Conservation (phyloP, 2,888 invertebrate species). For the Smittia sp. region DNA sequence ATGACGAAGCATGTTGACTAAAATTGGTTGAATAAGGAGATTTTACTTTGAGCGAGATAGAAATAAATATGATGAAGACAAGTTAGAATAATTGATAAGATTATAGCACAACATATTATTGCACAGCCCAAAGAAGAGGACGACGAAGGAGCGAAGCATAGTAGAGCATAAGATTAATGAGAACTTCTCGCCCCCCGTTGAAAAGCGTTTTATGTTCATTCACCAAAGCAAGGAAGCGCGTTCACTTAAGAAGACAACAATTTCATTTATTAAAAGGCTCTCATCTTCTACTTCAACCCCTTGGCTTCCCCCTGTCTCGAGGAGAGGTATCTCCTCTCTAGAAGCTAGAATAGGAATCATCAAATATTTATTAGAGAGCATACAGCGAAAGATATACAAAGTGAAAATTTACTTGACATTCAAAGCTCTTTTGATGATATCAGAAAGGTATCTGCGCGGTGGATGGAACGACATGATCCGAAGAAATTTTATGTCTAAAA, state of each 20-base stretch:
- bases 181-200: not conserved
- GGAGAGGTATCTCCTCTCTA: not conserved
- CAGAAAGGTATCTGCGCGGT: not conserved
- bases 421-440: conserved; percentile 14
- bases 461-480: not conserved
- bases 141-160: not conserved
- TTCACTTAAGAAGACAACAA: not conserved
- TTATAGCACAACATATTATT: conserved; percentile 37
- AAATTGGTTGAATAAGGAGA: conserved; percentile 3
- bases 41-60: conserved; percentile 7
- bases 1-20: not conserved
- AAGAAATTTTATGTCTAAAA: conserved; percentile 14
- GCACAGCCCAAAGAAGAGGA: conserved; percentile 21
- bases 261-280: conserved; percentile 7
- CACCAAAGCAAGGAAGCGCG: not conserved
- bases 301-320: not conserved
- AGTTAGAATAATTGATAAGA: conserved; percentile 22
- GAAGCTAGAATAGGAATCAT: conserved; percentile 17
- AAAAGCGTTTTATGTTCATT: conserved; percentile 24
- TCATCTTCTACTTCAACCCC: not conserved
- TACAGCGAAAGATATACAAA: conserved; percentile 23
- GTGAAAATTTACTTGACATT: conserved; percentile 13
- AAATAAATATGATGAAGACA: conserved; percentile 26
- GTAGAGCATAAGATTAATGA: conserved; percentile 18
- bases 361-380: conserved; percentile 28